Percentiles rank a stretch among this genome's conserved stretches.
Conservation (phyloP, 2,888 invertebrate genomes). For the Falcaria lacertinaria region DNA sequence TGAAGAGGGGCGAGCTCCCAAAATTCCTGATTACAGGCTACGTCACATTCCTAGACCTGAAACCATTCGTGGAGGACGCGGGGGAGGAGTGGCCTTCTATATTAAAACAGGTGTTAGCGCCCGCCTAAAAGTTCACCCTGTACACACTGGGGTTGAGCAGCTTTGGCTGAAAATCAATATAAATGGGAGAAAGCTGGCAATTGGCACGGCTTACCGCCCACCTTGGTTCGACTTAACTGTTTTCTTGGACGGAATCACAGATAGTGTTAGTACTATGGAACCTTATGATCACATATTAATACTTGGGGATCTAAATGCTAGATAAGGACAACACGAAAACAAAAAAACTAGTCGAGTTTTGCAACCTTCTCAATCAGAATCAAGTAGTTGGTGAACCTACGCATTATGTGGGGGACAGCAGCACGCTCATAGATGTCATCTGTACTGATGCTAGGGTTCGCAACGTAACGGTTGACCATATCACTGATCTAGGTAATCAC, state of each 20-base stretch:
- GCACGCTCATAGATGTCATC: too few relatives aligned
- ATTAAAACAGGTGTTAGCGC: conserved; percentile 4
- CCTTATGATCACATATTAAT: conserved; percentile 7
- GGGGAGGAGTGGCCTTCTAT: conserved; percentile 19
- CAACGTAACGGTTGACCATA: too few relatives aligned
- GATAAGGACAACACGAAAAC: too few relatives aligned
- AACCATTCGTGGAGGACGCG: conserved; percentile 1
- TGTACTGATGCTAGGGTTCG: too few relatives aligned
- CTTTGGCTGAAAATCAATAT: conserved; percentile 8
- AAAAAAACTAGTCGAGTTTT: too few relatives aligned
- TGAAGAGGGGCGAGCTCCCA: conserved; percentile 13
- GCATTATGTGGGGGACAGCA: too few relatives aligned
- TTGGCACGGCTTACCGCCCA: conserved; percentile 12
- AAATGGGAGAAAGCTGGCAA: conserved; percentile 1
- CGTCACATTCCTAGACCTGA: conserved; percentile 11
- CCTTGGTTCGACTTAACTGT: conserved; percentile 8
- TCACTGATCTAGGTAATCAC: too few relatives aligned
- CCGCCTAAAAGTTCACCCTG: conserved; percentile 1
- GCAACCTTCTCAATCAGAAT: too few relatives aligned
- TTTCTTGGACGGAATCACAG: conserved; percentile 8
- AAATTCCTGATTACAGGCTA: conserved; percentile 9
- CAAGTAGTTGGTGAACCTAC: too few relatives aligned
- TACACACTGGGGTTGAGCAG: conserved; percentile 6
- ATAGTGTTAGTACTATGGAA: conserved; percentile 1
- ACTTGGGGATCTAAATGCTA: conserved; percentile 12